Conservation (phyloP, 2,113 vertebrate species). For the Oncorhynchus kisutch region DNA sequence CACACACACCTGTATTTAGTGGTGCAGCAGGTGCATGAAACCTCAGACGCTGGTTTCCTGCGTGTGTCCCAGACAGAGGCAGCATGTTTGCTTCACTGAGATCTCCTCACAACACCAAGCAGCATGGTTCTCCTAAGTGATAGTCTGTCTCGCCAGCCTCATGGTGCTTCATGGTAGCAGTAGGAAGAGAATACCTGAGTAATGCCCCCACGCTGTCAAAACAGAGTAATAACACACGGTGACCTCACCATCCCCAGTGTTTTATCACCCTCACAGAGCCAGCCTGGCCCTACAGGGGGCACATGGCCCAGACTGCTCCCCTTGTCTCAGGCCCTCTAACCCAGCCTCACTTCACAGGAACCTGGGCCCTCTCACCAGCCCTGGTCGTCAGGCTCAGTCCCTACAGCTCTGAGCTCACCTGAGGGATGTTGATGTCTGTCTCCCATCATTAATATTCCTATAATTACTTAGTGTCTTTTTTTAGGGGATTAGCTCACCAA, state of each 20-base stretch:
- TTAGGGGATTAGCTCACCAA: neutral
- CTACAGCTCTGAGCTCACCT: neutral
- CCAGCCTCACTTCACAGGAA: neutral
- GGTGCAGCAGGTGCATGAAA: neutral
- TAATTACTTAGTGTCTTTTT: neutral
- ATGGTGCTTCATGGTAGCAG: no score
- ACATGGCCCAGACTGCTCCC: no score
- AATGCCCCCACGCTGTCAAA: neutral
- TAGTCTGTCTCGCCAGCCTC: no score
- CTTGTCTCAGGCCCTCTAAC: neutral
- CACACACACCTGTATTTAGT: slow-evolving; percentile 2
- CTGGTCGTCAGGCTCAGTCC: neutral
- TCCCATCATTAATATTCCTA: neutral
- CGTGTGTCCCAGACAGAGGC: neutral
- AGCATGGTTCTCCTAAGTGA: neutral
- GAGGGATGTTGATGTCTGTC: slow-evolving; percentile 5
- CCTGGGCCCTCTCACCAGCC: neutral
- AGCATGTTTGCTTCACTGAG: neutral
- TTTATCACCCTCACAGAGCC: neutral
- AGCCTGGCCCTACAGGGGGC: neutral
- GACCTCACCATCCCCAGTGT: neutral
- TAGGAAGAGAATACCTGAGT: neutral
- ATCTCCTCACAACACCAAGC: neutral
- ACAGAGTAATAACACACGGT: neutral
- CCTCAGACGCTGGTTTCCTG: slow-evolving; percentile 10